A percentile compares a stretch with the other conserved stretches of the same genome.
These are phyloP conservation scores for Colaptes auratus DNA, from an alignment of 2,113 vertebrate genomes.

Conservation along the genomic window DNA sequence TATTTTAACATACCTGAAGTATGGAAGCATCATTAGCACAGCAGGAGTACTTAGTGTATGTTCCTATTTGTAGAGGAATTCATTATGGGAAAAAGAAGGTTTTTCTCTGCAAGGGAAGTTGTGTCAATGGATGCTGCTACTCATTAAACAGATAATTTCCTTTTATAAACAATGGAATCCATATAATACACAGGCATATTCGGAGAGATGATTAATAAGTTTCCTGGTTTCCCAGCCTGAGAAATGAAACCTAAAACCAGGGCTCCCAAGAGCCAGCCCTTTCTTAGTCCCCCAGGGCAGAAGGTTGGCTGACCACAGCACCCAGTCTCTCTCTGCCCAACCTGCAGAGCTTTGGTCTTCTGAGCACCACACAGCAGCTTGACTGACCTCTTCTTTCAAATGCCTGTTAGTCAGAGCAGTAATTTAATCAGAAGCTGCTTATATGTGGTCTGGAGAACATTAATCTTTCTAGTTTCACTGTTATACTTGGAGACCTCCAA, in stretches of 20 bases:
- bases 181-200: background rate
- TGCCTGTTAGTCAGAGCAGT: background rate
- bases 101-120: constrained; percentile 1
- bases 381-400: background rate
- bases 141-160: constrained; percentile 46
- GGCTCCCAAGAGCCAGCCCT: background rate
- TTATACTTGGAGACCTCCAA: background rate
- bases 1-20: background rate
- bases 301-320: background rate
- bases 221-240: background rate
- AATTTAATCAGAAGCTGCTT: background rate
- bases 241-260: constrained; percentile 9
- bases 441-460: background rate
- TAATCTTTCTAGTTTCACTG: background rate
- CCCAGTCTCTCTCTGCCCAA: background rate
- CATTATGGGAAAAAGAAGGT: background rate
- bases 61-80: constrained; percentile 13
- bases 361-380: background rate
- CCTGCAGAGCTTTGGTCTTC: background rate
- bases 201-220: constrained; percentile 25
- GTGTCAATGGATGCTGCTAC: background rate
- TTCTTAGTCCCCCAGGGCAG: background rate
- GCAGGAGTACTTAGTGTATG: background rate
- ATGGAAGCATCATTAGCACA: background rate
- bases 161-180: constrained; percentile 25